A percentile compares a stretch with the other conserved stretches of the same genome.
These are phyloP conservation scores for Synanthedon formicaeformis DNA, from an alignment of 2,888 invertebrate genomes.

Conservation along the genomic window DNA sequence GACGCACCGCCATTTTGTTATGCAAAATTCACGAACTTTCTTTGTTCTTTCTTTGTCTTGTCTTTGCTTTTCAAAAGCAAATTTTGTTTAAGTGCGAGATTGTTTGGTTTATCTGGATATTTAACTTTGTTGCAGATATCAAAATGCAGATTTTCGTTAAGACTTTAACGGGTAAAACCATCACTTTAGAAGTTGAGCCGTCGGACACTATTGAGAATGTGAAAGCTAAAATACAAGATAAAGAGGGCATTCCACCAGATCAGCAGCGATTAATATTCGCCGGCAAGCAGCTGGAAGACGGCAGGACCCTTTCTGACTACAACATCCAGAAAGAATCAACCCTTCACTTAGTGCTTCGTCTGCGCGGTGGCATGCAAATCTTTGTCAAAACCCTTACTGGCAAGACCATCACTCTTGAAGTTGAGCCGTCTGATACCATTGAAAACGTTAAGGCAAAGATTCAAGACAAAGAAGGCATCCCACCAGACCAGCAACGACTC, in stretches of 20 bases:
- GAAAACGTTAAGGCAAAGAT: conserved; percentile 50
- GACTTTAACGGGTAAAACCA: conserved; percentile 47
- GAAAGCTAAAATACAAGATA: conserved; percentile 50
- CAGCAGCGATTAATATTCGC: conserved; percentile 50
- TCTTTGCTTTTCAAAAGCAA: conserved; percentile 8
- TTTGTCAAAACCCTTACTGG: conserved; percentile 45
- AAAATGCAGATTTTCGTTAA: conserved; percentile 52
- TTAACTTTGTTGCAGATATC: conserved; percentile 36
- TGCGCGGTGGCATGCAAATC: conserved; percentile 47
- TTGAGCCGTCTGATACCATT: conserved; percentile 40
- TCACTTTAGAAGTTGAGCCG: conserved; percentile 45
- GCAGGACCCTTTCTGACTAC: conserved; percentile 47
- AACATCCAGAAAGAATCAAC: conserved; percentile 54
- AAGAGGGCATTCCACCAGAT: conserved; percentile 51
- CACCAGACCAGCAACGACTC: conserved; percentile 41
- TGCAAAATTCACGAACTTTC: conserved; percentile 35
- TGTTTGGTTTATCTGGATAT: conserved; percentile 13
- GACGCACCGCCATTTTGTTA: conserved; percentile 57
- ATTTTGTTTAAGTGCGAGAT: conserved; percentile 4
- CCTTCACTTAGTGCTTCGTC: conserved; percentile 42
- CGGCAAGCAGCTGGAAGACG: conserved; percentile 49
- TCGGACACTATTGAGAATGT: conserved; percentile 53
- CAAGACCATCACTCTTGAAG: conserved; percentile 42
- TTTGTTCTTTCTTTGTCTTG: conserved; percentile 35
- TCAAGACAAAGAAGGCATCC: conserved; percentile 45